A percentile compares a stretch with the other conserved stretches of the same genome.
Conservation (phyloP, 1,140 invertebrate genomes). For the Procambarus virginalis region DNA sequence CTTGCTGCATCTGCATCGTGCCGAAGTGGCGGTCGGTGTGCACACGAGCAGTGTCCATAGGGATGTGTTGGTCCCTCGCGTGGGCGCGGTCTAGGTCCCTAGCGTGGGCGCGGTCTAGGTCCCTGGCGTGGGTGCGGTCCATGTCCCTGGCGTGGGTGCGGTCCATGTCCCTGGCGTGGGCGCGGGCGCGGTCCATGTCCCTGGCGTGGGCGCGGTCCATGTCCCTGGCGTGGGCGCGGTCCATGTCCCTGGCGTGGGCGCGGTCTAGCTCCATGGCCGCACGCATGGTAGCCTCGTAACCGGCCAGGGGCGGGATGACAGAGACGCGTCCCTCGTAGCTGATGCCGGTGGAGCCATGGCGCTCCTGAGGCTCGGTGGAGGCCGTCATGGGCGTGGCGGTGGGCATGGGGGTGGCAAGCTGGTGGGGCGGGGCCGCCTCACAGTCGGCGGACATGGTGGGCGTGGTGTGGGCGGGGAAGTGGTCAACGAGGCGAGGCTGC, state of each 20-base stretch:
- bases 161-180: not conserved
- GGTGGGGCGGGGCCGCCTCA: constrained; percentile 43
- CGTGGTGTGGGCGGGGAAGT: constrained; percentile 10
- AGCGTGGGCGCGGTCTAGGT: not conserved
- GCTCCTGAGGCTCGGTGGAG: constrained; percentile 36
- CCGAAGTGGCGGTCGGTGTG: constrained; percentile 19
- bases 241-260: not conserved
- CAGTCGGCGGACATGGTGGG: constrained; percentile 55
- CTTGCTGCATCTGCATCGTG: constrained; percentile 34
- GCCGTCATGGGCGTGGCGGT: constrained; percentile 23
- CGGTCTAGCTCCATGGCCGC: constrained; percentile 70
- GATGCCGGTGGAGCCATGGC: constrained; percentile 60
- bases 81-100: not conserved
- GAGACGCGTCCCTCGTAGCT: constrained; percentile 71
- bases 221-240: too few relatives aligned
- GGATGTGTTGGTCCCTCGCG: not conserved
- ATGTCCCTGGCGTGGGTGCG: not conserved
- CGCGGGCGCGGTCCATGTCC: not conserved
- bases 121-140: too few relatives aligned
- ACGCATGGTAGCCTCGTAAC: constrained; percentile 69
- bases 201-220: too few relatives aligned
- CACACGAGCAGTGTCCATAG: not conserved
- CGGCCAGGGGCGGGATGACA: constrained; percentile 66
- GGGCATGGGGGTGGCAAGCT: constrained; percentile 17
- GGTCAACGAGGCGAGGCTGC: constrained; percentile 36